Conservation (phyloP, 64 coral and sea anemone genomes). For the Stichodactyla mertensii region DNA sequence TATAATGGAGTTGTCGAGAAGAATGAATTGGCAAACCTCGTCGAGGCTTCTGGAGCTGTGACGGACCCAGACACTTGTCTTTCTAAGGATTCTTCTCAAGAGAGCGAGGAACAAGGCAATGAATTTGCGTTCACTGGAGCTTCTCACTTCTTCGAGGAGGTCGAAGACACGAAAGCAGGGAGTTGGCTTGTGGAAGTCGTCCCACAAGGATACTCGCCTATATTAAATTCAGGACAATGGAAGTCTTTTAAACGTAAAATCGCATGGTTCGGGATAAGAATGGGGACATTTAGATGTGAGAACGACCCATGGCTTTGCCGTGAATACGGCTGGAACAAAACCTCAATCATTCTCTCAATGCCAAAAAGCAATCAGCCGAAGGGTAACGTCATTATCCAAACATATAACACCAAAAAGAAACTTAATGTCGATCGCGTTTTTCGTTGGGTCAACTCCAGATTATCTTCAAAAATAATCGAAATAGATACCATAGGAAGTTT, state of each 20-base stretch:
- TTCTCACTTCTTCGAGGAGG: conserved; percentile 95
- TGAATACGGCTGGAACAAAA: conserved; percentile 68
- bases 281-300: conserved; percentile 82
- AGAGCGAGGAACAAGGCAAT: conserved; percentile 46
- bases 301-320: conserved; percentile 75
- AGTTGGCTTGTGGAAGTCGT: conserved; percentile 95
- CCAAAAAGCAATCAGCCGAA: conserved; percentile 87
- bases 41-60: conserved; percentile 78
- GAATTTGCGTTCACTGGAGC: conserved; percentile 65
- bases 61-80: conserved; percentile 62
- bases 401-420: conserved; percentile 58
- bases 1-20: conserved; percentile 93
- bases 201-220: conserved; percentile 33
- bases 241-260: conserved; percentile 63
- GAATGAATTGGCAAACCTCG: conserved; percentile 81
- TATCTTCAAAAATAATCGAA: conserved; percentile 55
- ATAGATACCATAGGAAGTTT: conserved; percentile 51
- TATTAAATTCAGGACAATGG: conserved; percentile 74
- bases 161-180: conserved; percentile 96
- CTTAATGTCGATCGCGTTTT: conserved; percentile 69
- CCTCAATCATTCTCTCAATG: conserved; percentile 71
- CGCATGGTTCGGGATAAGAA: conserved; percentile 83
- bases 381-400: conserved; percentile 90
- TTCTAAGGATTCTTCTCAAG: conserved; percentile 11
- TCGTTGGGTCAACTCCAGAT: conserved; percentile 67